phyloP scores from a whole-genome alignment of 2,888 invertebrate species.

The Alcis repandata region DNA sequence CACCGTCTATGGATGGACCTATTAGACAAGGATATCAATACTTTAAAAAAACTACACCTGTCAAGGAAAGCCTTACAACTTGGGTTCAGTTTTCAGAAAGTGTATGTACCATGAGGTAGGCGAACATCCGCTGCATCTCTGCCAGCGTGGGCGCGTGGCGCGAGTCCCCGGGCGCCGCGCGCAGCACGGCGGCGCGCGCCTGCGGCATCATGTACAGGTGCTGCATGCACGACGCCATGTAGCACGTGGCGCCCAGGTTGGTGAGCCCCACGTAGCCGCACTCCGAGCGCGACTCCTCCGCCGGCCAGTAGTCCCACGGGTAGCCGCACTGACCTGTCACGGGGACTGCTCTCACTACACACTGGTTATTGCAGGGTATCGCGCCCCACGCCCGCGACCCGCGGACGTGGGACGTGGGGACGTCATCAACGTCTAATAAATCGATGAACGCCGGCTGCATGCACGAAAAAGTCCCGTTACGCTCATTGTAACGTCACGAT shows the following conservation, averaged over 20 bases:
- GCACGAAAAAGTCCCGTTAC: no score
- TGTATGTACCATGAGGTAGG: slow-evolving; percentile 91
- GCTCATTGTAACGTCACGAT: no score
- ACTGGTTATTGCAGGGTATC: not conserved
- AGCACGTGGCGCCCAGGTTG: slow-evolving; percentile 98
- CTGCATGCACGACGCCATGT: slow-evolving; percentile 99
- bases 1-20: no score
- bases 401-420: no score
- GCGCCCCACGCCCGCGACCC: no score
- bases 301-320: slow-evolving; percentile 99
- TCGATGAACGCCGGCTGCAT: no score
- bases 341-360: not conserved
- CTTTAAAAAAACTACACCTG: no score
- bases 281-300: slow-evolving; percentile 97
- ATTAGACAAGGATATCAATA: no score
- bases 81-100: not conserved
- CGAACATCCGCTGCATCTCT: slow-evolving; percentile 98
- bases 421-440: no score
- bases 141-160: slow-evolving; percentile 92
- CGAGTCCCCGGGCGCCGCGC: slow-evolving; percentile 92
- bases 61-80: no score
- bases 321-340: slow-evolving; percentile 91
- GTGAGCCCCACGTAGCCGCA: slow-evolving; percentile 98
- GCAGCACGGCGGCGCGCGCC: slow-evolving; percentile 93
- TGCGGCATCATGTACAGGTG: slow-evolving; percentile 99